Base-by-base conservation (phyloP, 1,140 invertebrate species). In the Heliconius melpomene region DNA sequence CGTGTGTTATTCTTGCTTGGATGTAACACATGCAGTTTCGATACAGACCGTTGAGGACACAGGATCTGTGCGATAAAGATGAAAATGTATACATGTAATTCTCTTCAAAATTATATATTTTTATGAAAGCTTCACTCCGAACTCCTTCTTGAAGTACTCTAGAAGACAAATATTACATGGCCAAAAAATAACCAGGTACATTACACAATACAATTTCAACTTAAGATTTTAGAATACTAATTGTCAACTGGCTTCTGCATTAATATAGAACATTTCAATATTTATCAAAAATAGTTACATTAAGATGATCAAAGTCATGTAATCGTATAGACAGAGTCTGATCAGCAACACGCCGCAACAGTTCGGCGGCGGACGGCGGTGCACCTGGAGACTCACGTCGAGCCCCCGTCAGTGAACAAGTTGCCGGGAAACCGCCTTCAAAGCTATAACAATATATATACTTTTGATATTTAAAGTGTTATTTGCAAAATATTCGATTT, bases 41-140 rank as follows among this genome's bases (percentile, higher is more conserved):
- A 95, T 76, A 95, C 96, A n/a, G 96, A 95, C 82, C 95, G 95
- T 90, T 96, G 96, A 23, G 97, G 97, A 82, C 96, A 96, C n/a
- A 97, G 95, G 2, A 97, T 96, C 82, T 94, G 82, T 50, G 71
- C 50, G 7, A 20, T 16, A 66, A 9, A 72, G 1, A 46, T 46
- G 16, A 23, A 54, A 60, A 26, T 71, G 26, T 66, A 13, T 66
- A 46, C 40, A 46, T 46, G 11, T 16, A 13, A 46, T 40, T 11
- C 5, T 40, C 40, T 52, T 52, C 50, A 52, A 16, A 16, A 52
- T 2, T 52, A 13, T 13, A 46, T 13, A 46, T 46, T 54, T 54
- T 52, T 16, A 52, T 20, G 50, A 52, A 40, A 40, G 11, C 9
- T 13, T 40, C 38, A 40, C 38, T 9, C 11, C 38, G 38, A 9